A percentile compares a stretch with the other conserved stretches of the same genome.
Evolutionary conservation across 92 coral and sea anemone species (phyloP).

Genomic region (Porites evermanni): DNA sequence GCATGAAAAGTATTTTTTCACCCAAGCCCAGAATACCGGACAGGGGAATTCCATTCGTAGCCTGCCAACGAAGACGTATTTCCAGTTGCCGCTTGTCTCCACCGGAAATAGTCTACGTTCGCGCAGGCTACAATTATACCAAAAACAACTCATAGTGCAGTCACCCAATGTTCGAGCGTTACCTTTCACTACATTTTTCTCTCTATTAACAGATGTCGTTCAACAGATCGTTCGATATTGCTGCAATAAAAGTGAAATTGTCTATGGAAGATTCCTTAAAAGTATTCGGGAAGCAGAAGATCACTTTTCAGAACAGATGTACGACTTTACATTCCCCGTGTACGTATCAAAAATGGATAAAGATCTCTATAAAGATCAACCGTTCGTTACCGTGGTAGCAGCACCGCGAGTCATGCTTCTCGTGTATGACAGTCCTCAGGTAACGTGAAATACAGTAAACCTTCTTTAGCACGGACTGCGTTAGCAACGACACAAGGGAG

Average conservation of each 20-base stretch:
- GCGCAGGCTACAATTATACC: too few species aligned
- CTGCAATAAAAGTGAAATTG: constrained; percentile 69
- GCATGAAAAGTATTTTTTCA: too few species aligned
- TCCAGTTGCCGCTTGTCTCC: too few species aligned
- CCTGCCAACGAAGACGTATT: too few species aligned
- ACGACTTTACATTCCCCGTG: constrained; percentile 85
- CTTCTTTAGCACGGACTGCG: neutral
- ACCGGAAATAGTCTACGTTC: too few species aligned
- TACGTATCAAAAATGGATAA: constrained; percentile 68
- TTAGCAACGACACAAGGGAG: too few species aligned
- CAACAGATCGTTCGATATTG: constrained; percentile 60
- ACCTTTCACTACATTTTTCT: neutral
- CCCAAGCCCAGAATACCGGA: too few species aligned
- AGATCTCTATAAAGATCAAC: constrained; percentile 67
- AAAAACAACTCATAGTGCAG: too few species aligned
- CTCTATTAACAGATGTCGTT: constrained; percentile 51
- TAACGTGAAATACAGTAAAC: neutral
- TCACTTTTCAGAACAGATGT: constrained; percentile 62
- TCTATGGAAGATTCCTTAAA: constrained; percentile 59
- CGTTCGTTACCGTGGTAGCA: constrained; percentile 76
- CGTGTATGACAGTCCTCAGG: constrained; percentile 55
- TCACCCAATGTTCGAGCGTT: too few species aligned
- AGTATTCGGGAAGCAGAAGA: constrained; percentile 75
- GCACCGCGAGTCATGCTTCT: constrained; percentile 84
- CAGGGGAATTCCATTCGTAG: too few species aligned